Evolutionary conservation across 2,113 vertebrate species (phyloP), one percentile per base, ranked within the genome.

Genomic region (Amblyopsis rosae): DNA sequence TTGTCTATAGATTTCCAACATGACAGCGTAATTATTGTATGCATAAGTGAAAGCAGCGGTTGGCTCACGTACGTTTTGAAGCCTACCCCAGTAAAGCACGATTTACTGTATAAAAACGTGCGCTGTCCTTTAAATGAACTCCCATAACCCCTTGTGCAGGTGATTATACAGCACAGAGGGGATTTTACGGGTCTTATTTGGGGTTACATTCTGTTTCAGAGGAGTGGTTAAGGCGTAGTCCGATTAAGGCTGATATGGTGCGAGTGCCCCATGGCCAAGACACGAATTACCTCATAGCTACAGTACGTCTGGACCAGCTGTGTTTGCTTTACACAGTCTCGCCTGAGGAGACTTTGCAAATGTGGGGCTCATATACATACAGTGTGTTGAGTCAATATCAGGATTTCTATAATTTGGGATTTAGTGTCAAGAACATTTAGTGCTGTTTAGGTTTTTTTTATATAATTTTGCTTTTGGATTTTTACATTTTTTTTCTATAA

Each of bases 181-280:
- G 62, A n/a, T 59, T 41, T 41, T 41, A 41, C 35, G 35, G 35
- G 35, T 41, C 75, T 80, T 80, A 73, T 81, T 83, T 74, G 67
- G 75, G 79, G 64, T 50, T 64, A 65, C 56, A 63, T 12, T 35
- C 12, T 60, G 1, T 66, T 33, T 72, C 54, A 17, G 12, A n/a
- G 62, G 41, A 59, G 13, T 51, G 41, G 53, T 12, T 9, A 60
- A 77, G 83, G 81, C 71, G 81, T 63, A 70, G 72, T 71, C 81
- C 62, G 66, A 77, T 55, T 46, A 46, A 62, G 56, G 32, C 63
- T 59, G 79, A 76, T 82, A 88, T 88, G 72, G 8, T 77, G 80
- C 85, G 77, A 87, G 93, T 93, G 92, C 88, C 89, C 82, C 26
- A 73, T 50, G 63, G 80, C 69, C 17, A 15, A 49, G 76, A 72